Conservation (phyloP, 2,113 vertebrate genomes). For the Chaenocephalus aceratus region DNA sequence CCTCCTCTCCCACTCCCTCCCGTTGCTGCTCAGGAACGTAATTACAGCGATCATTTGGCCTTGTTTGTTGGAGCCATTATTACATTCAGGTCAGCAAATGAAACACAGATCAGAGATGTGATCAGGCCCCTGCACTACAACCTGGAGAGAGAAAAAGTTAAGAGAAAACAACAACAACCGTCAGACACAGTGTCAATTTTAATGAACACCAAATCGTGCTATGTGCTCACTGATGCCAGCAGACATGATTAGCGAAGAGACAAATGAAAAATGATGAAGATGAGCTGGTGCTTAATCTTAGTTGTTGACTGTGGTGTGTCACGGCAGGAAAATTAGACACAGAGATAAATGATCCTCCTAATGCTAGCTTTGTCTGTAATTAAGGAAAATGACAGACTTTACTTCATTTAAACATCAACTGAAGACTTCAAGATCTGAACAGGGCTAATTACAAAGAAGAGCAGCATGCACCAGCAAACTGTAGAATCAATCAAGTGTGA, state of each 20-base stretch:
- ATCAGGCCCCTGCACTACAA: conserved; percentile 19
- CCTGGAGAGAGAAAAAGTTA: not conserved
- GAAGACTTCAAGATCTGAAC: conserved; percentile 50
- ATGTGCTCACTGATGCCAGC: conserved; percentile 25
- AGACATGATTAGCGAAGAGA: conserved; percentile 33
- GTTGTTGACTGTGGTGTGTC: conserved; percentile 43
- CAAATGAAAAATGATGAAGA: conserved; percentile 28
- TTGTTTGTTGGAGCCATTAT: conserved; percentile 61
- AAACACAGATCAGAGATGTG: conserved; percentile 39
- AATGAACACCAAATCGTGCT: conserved; percentile 30
- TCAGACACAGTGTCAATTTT: conserved; percentile 8
- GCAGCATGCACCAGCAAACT: conserved; percentile 20
- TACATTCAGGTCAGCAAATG: conserved; percentile 58
- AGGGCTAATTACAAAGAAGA: conserved; percentile 57
- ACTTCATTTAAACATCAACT: conserved; percentile 56
- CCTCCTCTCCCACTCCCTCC: conserved; percentile 35
- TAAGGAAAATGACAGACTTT: conserved; percentile 63
- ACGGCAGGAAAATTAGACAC: conserved; percentile 52
- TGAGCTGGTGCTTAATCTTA: conserved; percentile 35
- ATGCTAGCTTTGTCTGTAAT: conserved; percentile 60
- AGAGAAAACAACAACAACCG: not conserved
- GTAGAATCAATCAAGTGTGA: not conserved
- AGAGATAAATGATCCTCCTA: conserved; percentile 54
- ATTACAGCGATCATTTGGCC: conserved; percentile 66
- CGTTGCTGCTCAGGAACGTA: conserved; percentile 56